These are phyloP conservation scores for Drosophila kohkoa DNA, from an alignment of 1,140 invertebrate species.

Conservation along the genomic window DNA sequence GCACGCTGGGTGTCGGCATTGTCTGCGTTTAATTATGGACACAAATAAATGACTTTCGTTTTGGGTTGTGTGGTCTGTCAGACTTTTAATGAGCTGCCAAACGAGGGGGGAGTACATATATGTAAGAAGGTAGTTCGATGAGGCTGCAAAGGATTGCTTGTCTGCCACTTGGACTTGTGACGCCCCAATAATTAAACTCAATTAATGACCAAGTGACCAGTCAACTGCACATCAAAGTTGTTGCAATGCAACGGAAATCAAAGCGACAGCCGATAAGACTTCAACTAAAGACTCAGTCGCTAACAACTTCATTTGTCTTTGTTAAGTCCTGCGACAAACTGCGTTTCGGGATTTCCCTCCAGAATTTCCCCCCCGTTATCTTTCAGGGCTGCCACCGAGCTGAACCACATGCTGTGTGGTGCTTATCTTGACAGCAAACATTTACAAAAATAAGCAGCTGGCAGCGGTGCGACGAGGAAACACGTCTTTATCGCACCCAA, in stretches of 20 bases:
- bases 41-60: constrained; percentile 78
- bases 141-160: constrained; percentile 4
- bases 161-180: neutral
- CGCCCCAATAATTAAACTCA: constrained; percentile 73
- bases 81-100: constrained; percentile 64
- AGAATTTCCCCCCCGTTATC: constrained; percentile 22
- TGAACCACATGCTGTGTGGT: constrained; percentile 74
- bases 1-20: constrained; percentile 49
- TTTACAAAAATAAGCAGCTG: constrained; percentile 70
- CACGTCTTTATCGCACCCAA: constrained; percentile 53
- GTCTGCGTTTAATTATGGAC: constrained; percentile 81
- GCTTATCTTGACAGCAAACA: constrained; percentile 82
- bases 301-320: constrained; percentile 82
- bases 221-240: constrained; percentile 74
- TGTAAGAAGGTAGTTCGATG: neutral
- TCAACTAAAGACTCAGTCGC: constrained; percentile 26
- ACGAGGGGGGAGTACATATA: no score
- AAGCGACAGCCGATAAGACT: constrained; percentile 39
- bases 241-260: constrained; percentile 55
- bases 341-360: constrained; percentile 41
- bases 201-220: constrained; percentile 73
- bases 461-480: constrained; percentile 14
- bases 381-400: constrained; percentile 15
- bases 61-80: constrained; percentile 56
- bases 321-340: constrained; percentile 64